Conservation (phyloP, 2,888 invertebrate genomes). For the Aquatica leii region DNA sequence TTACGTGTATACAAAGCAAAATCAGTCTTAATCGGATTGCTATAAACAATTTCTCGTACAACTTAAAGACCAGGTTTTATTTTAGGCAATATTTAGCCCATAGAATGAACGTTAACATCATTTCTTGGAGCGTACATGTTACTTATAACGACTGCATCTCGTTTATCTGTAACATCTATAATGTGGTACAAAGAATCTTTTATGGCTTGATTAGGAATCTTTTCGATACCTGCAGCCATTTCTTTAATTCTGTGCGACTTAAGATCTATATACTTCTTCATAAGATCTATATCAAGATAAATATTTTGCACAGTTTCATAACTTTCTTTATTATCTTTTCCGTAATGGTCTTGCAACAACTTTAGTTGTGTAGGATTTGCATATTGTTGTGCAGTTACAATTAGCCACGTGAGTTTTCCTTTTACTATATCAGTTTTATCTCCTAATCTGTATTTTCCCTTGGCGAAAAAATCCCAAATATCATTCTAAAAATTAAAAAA, state of each 20-base stretch:
- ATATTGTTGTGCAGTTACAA: neutral
- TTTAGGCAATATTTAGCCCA: no score
- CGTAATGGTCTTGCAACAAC: neutral
- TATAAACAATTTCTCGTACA: no score
- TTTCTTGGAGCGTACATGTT: no score
- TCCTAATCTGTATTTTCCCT: neutral
- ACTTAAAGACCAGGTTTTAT: no score
- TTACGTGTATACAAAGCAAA: no score
- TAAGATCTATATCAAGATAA: neutral
- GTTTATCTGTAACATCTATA: no score
- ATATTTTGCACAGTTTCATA: neutral
- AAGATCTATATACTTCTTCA: neutral
- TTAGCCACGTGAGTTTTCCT: neutral
- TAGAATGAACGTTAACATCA: no score
- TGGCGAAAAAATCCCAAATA: neutral
- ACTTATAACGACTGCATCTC: no score
- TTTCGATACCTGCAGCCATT: neutral
- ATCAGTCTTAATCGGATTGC: no score
- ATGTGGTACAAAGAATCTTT: neutral
- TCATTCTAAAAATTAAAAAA: conserved; percentile 3
- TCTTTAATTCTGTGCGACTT: neutral
- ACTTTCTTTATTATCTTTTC: neutral
- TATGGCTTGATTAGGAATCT: neutral
- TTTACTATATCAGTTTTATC: neutral
- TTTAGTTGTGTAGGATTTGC: neutral